These are phyloP conservation scores for Anoplius nigerrimus DNA, from an alignment of 2,888 invertebrate genomes.

Conservation along the genomic window DNA sequence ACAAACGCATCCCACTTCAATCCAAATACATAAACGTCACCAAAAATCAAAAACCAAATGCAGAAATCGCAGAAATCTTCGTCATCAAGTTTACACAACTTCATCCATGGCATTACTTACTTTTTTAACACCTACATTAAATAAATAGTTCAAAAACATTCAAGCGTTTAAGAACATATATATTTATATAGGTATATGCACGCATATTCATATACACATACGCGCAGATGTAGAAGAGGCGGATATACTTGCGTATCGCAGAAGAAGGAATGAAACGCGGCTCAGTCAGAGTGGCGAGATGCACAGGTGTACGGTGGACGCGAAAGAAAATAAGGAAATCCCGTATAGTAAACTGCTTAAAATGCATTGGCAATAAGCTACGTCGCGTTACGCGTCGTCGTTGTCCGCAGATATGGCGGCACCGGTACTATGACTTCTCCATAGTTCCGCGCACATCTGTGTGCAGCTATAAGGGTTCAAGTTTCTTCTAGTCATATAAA, in stretches of 20 bases:
- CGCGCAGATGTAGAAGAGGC: slow-evolving; percentile 42
- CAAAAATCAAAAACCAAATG: too few relatives aligned
- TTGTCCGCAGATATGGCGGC: slow-evolving; percentile 34
- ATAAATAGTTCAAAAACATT: too few relatives aligned
- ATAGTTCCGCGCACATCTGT: slow-evolving; percentile 44
- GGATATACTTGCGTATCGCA: slow-evolving; percentile 64
- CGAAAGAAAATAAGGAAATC: slow-evolving; percentile 28
- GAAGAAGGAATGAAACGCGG: slow-evolving; percentile 53
- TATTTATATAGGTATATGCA: too few relatives aligned
- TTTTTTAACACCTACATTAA: too few relatives aligned
- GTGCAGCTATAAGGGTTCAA: slow-evolving; percentile 48
- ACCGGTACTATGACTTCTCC: slow-evolving; percentile 45
- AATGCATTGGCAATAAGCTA: slow-evolving; percentile 73
- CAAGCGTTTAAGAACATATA: too few relatives aligned
- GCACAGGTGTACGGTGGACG: slow-evolving; percentile 22
- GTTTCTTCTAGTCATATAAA: slow-evolving; percentile 54
- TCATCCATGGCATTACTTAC: too few relatives aligned
- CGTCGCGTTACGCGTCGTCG: slow-evolving; percentile 65
- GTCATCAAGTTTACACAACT: too few relatives aligned
- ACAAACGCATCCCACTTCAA: too few relatives aligned
- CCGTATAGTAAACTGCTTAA: slow-evolving; percentile 69
- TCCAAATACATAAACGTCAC: too few relatives aligned
- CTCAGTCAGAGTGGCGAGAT: slow-evolving; percentile 9
- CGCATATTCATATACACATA: not conserved
- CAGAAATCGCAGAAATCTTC: too few relatives aligned